These are phyloP conservation scores for Pseudanteris insignis DNA, from an alignment of 2,888 invertebrate species.

Conservation along the genomic window DNA sequence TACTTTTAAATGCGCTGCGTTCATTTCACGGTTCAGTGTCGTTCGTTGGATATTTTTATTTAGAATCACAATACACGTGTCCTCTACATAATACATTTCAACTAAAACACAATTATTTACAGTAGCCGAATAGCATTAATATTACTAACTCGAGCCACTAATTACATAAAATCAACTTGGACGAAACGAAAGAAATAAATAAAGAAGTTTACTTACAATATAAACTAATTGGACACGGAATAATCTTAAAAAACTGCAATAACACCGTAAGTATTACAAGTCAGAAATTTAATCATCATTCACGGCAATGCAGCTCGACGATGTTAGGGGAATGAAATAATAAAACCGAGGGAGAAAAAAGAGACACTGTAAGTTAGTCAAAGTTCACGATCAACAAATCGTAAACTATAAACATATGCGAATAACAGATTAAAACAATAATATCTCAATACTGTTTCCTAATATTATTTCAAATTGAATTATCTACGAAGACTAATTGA, in stretches of 20 bases:
- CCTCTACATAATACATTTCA: too few relatives aligned
- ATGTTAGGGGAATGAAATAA: conserved; percentile 3
- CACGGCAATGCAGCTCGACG: conserved; percentile 28
- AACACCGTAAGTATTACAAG: conserved; percentile 4
- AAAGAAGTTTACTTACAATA: too few relatives aligned
- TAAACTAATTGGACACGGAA: not conserved
- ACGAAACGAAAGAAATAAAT: too few relatives aligned
- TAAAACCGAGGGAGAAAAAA: conserved; percentile 1
- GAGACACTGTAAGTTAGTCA: conserved; percentile 8
- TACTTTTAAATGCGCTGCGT: too few relatives aligned
- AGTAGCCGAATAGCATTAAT: too few relatives aligned
- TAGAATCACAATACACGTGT: too few relatives aligned
- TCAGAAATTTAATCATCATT: conserved; percentile 12
- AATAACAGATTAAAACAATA: conserved; percentile 29
- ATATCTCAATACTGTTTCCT: conserved; percentile 15
- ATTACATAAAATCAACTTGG: conserved; percentile 42
- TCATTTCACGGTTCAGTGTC: too few relatives aligned
- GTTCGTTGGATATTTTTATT: too few relatives aligned
- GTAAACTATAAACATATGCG: conserved; percentile 24
- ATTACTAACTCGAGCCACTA: too few relatives aligned
- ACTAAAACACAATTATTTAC: too few relatives aligned
- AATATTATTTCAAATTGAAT: conserved; percentile 17
- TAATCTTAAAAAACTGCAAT: conserved; percentile 3
- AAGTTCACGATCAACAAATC: conserved; percentile 24
- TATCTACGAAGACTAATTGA: conserved; percentile 28